A percentile compares a stretch with the other conserved stretches of the same genome.
phyloP scores from a whole-genome alignment of 2,113 vertebrate species.

The Canis aureus region DNA sequence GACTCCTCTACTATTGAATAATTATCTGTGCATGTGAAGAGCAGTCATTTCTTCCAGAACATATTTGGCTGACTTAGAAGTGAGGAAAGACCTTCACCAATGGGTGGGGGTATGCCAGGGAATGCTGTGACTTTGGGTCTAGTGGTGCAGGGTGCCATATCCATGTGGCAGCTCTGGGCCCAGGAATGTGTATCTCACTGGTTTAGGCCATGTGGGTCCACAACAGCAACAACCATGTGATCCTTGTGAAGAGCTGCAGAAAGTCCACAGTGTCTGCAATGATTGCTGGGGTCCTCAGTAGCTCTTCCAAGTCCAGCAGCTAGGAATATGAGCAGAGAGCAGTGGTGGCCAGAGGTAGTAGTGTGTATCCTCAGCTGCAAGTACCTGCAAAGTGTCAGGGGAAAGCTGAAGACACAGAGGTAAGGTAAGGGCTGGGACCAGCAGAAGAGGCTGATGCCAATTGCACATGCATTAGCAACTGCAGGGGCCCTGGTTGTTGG shows the following conservation, averaged over 20 bases:
- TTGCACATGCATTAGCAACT: not conserved
- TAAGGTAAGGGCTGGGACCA: not conserved
- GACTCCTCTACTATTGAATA: not conserved
- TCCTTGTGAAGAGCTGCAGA: not conserved
- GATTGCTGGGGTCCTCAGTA: not conserved
- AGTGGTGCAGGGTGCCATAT: not conserved
- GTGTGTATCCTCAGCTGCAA: not conserved
- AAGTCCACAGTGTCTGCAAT: not conserved
- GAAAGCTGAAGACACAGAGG: not conserved
- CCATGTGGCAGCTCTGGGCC: not conserved
- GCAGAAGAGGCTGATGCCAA: not conserved
- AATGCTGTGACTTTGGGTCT: not conserved
- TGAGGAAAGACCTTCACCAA: not conserved
- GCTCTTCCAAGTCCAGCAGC: not conserved
- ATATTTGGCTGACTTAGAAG: not conserved
- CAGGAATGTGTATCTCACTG: not conserved
- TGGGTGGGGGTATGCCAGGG: not conserved
- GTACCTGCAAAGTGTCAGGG: not conserved
- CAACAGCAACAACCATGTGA: not conserved
- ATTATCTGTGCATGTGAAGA: not conserved
- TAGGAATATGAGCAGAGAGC: not conserved
- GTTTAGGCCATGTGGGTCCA: not conserved
- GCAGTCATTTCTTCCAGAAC: not conserved
- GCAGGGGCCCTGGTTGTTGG: not conserved
- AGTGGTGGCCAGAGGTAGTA: not conserved